Evolutionary conservation across 2,888 invertebrate genomes (phyloP).

Genomic region (Drosophila yooni): DNA sequence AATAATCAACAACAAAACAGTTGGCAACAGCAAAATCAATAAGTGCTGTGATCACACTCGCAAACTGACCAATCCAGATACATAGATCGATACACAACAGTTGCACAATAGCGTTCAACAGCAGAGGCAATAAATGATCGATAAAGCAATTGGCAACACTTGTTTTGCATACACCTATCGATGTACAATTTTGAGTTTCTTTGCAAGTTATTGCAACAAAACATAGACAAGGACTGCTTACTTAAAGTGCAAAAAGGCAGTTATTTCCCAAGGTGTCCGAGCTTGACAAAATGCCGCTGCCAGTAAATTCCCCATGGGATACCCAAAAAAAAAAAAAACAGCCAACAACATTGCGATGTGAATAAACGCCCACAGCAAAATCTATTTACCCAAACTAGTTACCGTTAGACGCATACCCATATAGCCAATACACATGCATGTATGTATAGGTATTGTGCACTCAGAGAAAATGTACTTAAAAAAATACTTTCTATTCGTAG

Average conservation of each 20-base stretch:
- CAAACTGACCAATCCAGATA: background rate
- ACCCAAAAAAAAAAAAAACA: conserved; percentile 23
- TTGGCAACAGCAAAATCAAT: conserved; percentile 37
- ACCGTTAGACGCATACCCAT: conserved; percentile 60
- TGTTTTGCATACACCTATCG: background rate
- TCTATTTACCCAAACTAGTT: conserved; percentile 77
- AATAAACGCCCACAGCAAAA: conserved; percentile 72
- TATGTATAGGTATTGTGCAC: conserved; percentile 14
- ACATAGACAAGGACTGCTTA: background rate
- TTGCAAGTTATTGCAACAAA: conserved; percentile 10
- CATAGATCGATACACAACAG: background rate
- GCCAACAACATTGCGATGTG: conserved; percentile 33
- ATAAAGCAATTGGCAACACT: background rate
- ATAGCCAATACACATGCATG: conserved; percentile 62
- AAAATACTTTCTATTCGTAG: background rate
- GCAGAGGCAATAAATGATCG: background rate
- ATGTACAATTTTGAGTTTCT: background rate
- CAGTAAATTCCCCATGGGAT: conserved; percentile 33
- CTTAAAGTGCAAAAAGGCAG: conserved; percentile 36
- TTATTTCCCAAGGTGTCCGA: conserved; percentile 32
- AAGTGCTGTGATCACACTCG: conserved; percentile 17
- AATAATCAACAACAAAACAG: conserved; percentile 20
- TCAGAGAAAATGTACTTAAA: background rate
- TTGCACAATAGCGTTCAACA: background rate
- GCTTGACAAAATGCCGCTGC: conserved; percentile 53